A percentile compares a stretch with the other conserved stretches of the same genome.
These are phyloP conservation scores for Dipus sagitta DNA, from an alignment of 2,797 vertebrate genomes.

Conservation along the genomic window DNA sequence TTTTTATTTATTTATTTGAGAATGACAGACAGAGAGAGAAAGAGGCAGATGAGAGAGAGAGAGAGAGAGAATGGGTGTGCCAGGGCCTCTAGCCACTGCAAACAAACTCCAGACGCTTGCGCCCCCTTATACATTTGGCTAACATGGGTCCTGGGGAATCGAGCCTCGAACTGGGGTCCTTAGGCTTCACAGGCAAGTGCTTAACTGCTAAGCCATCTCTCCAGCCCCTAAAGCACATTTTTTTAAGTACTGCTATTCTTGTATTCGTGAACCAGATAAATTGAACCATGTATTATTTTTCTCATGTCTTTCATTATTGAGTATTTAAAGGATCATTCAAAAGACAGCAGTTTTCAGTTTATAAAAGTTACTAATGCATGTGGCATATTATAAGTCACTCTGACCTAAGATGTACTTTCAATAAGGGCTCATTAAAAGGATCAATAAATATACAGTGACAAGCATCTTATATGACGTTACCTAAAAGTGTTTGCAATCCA, in stretches of 20 bases:
- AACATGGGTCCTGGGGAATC: too few relatives aligned
- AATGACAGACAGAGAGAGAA: too few relatives aligned
- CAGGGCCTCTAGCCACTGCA: too few relatives aligned
- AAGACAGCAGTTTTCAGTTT: neutral
- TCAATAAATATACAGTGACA: neutral
- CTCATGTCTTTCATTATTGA: slow-evolving; percentile 4
- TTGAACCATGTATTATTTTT: slow-evolving; percentile 37
- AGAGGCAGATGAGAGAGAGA: too few relatives aligned
- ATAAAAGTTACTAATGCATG: neutral
- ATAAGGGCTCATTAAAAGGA: neutral
- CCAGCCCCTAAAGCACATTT: too few relatives aligned
- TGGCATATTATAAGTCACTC: neutral
- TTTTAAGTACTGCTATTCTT: neutral
- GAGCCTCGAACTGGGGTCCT: too few relatives aligned
- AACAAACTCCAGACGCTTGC: too few relatives aligned
- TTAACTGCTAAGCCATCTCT: too few relatives aligned
- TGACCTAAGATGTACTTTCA: neutral
- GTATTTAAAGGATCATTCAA: neutral
- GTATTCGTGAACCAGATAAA: neutral
- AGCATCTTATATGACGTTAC: neutral
- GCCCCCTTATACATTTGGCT: too few relatives aligned
- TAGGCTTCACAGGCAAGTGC: too few relatives aligned
- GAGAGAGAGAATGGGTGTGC: too few relatives aligned
- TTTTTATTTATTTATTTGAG: too few relatives aligned
- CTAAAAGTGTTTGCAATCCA: neutral